These are phyloP conservation scores for Erebia palarica DNA, from an alignment of 2,888 invertebrate genomes.

Conservation along the genomic window DNA sequence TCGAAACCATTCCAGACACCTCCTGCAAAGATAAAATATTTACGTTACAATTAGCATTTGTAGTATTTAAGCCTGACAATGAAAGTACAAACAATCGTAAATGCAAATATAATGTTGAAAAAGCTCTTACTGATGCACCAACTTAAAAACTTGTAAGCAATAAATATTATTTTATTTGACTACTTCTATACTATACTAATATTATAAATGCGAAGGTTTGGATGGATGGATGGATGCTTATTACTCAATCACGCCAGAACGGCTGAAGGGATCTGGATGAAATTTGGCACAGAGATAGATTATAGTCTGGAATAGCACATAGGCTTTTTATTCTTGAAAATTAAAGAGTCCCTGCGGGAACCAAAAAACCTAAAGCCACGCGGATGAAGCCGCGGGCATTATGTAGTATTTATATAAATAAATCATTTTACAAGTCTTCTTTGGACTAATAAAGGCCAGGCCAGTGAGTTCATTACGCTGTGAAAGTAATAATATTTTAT, in stretches of 20 bases:
- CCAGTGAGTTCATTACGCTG: constrained; percentile 20
- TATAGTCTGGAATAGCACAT: too few relatives aligned
- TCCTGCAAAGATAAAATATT: constrained; percentile 25
- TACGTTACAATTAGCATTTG: neutral
- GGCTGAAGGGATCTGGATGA: too few relatives aligned
- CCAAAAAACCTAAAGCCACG: too few relatives aligned
- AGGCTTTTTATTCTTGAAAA: too few relatives aligned
- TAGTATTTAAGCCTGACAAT: neutral
- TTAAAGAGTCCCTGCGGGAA: too few relatives aligned
- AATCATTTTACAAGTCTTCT: constrained; percentile 8
- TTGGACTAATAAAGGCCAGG: constrained; percentile 19
- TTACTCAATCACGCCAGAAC: too few relatives aligned
- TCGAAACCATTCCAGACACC: constrained; percentile 28
- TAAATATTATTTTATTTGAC: neutral
- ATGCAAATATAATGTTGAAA: neutral
- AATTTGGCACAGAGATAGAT: too few relatives aligned
- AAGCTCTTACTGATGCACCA: neutral
- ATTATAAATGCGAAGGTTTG: too few relatives aligned
- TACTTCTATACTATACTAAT: too few relatives aligned
- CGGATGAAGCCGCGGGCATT: too few relatives aligned
- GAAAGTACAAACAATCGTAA: neutral
- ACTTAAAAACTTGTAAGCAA: constrained; percentile 1
- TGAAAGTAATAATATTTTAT: constrained; percentile 32
- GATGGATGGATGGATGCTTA: too few relatives aligned
- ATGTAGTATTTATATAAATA: constrained; percentile 14